phyloP scores from a whole-genome alignment of 1,140 invertebrate genomes.

The Tetramorium alpestre region DNA sequence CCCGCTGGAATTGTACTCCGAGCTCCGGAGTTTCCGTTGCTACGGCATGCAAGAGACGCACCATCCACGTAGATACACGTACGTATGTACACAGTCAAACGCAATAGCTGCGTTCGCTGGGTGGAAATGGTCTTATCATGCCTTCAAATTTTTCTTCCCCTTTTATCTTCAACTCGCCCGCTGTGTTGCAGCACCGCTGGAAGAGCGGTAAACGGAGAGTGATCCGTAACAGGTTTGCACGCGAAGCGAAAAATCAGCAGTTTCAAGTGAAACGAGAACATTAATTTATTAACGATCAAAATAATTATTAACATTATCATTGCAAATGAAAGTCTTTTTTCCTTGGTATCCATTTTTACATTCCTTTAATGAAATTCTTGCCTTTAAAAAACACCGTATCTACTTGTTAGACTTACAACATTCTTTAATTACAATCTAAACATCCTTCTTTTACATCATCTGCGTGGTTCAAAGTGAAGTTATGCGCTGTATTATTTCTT shows the following conservation, averaged over 20 bases:
- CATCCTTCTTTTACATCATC: not conserved
- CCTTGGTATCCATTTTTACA: not conserved
- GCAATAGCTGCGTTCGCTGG: conserved; percentile 11
- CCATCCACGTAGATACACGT: not conserved
- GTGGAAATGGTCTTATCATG: conserved; percentile 45
- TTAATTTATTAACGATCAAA: not conserved
- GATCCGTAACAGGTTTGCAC: conserved; percentile 14
- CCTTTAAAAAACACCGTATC: not conserved
- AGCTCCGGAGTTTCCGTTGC: conserved; percentile 41
- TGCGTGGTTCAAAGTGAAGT: not conserved
- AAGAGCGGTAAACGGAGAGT: not conserved
- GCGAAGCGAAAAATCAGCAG: conserved; percentile 8
- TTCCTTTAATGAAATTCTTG: not conserved
- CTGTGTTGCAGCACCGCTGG: not conserved
- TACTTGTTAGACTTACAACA: not conserved
- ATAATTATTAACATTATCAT: not conserved
- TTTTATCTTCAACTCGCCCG: conserved; percentile 16
- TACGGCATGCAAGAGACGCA: conserved; percentile 26
- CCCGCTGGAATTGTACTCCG: conserved; percentile 57
- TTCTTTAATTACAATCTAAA: conserved; percentile 1
- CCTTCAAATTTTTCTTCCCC: conserved; percentile 44
- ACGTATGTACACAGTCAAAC: not conserved
- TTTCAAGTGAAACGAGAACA: not conserved
- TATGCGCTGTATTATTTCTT: not conserved
- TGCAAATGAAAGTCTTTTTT: not conserved